A percentile compares a stretch with the other conserved stretches of the same genome.
phyloP scores from a whole-genome alignment of 2,888 invertebrate species.

The Erpobdella octoculata region DNA sequence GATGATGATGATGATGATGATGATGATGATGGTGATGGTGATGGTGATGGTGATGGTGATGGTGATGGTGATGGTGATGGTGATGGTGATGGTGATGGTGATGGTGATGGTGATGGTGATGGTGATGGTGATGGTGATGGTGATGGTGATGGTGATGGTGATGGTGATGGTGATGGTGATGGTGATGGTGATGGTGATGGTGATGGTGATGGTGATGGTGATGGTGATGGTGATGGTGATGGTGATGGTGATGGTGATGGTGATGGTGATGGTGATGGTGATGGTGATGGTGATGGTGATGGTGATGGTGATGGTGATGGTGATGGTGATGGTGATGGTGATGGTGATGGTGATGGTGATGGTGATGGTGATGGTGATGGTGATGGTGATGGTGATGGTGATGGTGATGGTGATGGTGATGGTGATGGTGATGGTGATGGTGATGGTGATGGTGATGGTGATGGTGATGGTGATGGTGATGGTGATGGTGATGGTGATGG shows the following conservation, averaged over 20 bases:
- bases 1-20: conserved; percentile 19
- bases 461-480: conserved; percentile 14
- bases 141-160: conserved; percentile 5
- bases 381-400: conserved; percentile 5
- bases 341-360: conserved; percentile 16
- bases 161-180: not conserved
- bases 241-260: not conserved
- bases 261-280: not conserved
- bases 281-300: conserved; percentile 12
- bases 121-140: conserved; percentile 7
- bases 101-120: conserved; percentile 16
- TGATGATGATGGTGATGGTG: conserved; percentile 23
- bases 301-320: conserved; percentile 20
- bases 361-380: conserved; percentile 1
- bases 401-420: conserved; percentile 14
- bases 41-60: conserved; percentile 5
- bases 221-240: not conserved
- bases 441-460: conserved; percentile 16
- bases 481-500: not conserved
- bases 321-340: conserved; percentile 18
- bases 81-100: conserved; percentile 21
- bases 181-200: not conserved
- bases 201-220: not conserved
- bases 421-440: not conserved
- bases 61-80: conserved; percentile 16